Percentiles rank a stretch among this genome's conserved stretches.
Conservation (phyloP, 2,797 vertebrate species). For the Mormyrops attenuatus region DNA sequence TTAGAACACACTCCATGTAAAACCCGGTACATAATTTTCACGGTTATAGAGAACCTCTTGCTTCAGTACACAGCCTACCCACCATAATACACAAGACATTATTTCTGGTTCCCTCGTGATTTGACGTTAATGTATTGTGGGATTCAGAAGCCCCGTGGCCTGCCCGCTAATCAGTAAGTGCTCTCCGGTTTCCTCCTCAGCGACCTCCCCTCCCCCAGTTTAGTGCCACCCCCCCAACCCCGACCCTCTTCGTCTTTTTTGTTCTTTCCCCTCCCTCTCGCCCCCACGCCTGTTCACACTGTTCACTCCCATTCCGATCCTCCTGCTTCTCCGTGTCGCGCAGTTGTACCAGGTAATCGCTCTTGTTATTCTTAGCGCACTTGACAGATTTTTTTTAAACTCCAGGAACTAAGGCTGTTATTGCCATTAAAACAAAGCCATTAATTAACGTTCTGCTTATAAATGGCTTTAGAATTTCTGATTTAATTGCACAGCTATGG, state of each 20-base stretch:
- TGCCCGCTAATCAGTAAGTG: neutral
- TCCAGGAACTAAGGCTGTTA: neutral
- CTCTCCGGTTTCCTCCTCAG: neutral
- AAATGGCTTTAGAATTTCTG: neutral
- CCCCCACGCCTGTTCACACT: neutral
- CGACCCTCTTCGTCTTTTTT: neutral
- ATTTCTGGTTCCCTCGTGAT: neutral
- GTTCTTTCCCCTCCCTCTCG: neutral
- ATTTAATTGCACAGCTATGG: neutral
- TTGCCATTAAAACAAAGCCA: neutral
- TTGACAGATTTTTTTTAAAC: neutral
- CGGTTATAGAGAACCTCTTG: neutral
- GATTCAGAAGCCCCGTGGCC: neutral
- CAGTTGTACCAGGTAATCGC: neutral
- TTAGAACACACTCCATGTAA: neutral
- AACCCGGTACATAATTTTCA: neutral
- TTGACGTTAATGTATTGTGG: constrained; percentile 1
- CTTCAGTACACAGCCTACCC: neutral
- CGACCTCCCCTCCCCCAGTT: neutral
- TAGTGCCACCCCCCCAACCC: neutral
- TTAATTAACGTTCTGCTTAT: neutral
- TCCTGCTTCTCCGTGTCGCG: neutral
- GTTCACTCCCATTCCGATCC: neutral
- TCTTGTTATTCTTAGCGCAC: neutral
- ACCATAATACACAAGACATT: neutral